Evolutionary conservation across 2,797 vertebrate species (phyloP), one percentile per base, ranked within the genome.

Genomic region (Poeciliopsis presidionis): DNA sequence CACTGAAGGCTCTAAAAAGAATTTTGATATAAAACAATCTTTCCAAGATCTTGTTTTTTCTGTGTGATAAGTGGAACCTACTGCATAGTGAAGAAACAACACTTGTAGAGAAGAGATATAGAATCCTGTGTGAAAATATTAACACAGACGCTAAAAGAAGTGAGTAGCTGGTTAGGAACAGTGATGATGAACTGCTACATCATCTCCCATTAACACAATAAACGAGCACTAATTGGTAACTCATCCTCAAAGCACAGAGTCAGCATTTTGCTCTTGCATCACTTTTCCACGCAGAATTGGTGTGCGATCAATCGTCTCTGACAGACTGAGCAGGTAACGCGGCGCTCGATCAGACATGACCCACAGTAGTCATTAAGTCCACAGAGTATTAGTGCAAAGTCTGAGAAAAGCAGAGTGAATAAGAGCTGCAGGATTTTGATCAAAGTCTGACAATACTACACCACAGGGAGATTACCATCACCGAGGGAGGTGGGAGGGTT

Each of bases 361-460:
- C 76, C 61, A 5, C 74, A 84, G 85, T 90, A 81, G 88, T 91
- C 89, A 85, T 82, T 82, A 88, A 85, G 90, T 86, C 86, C 41
- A 69, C 83, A 63, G 89, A 82, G 86, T 82, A 85, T 88, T 90
- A 81, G 79, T 11, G 20, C 41, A 72, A 69, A 81, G 86, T 83
- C 85, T 84, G 75, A 74, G 77, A 86, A 82, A 85, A 45, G 78
- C 84, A 76, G 67, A 78, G 80, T 78, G 81, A 91, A 85, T 79
- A 80, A 87, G 81, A 86, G 72, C 36, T 11, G 81, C 84, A 75
- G 79, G 85, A 76, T 76, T 87, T 77, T 87, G 91, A 93, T 94
- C 93, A 93, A 89, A 91, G 90, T 86, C 87, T 88, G 84, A 90
- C 88, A 78, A 80, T 75, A 71, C 77, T 65, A 78, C 77, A 88